Conservation (phyloP, 1,140 invertebrate species). For the Fopius arisanus region DNA sequence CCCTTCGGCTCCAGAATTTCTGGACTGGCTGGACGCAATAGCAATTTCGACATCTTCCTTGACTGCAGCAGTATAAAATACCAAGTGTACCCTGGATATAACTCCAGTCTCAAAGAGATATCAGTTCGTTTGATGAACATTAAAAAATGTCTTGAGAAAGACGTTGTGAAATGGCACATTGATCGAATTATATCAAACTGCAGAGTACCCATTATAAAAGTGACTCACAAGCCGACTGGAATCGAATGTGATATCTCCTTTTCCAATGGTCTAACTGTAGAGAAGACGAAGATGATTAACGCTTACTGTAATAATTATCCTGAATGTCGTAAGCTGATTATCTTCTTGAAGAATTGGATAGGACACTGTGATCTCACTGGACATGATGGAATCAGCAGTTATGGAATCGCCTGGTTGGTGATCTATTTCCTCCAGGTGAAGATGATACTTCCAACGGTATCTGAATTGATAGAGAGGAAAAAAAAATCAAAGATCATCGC, state of each 20-base stretch:
- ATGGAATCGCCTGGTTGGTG: conserved; percentile 46
- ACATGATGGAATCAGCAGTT: conserved; percentile 36
- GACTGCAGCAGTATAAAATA: conserved; percentile 53
- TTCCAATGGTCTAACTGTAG: conserved; percentile 64
- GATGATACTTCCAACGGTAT: conserved; percentile 46
- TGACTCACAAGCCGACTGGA: conserved; percentile 56
- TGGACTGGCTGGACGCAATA: conserved; percentile 54
- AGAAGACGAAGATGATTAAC: conserved; percentile 65
- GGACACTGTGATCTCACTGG: conserved; percentile 36
- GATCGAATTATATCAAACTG: conserved; percentile 34
- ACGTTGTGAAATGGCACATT: conserved; percentile 37
- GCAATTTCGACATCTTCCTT: conserved; percentile 65
- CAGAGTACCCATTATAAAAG: conserved; percentile 68
- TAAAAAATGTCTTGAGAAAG: conserved; percentile 24
- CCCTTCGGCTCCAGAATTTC: conserved; percentile 64
- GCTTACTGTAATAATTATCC: conserved; percentile 54
- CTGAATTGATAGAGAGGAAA: conserved; percentile 35
- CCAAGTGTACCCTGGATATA: conserved; percentile 19
- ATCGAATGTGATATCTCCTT: conserved; percentile 69
- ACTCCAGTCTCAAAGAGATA: not conserved
- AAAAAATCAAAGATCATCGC: conserved; percentile 36
- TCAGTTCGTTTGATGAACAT: conserved; percentile 5
- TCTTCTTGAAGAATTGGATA: conserved; percentile 66
- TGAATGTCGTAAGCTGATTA: conserved; percentile 50
- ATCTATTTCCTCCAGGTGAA: conserved; percentile 53